A percentile compares a stretch with the other conserved stretches of the same genome.
phyloP scores from a whole-genome alignment of 2,888 invertebrate species.

The Leucoptera coffeella region DNA sequence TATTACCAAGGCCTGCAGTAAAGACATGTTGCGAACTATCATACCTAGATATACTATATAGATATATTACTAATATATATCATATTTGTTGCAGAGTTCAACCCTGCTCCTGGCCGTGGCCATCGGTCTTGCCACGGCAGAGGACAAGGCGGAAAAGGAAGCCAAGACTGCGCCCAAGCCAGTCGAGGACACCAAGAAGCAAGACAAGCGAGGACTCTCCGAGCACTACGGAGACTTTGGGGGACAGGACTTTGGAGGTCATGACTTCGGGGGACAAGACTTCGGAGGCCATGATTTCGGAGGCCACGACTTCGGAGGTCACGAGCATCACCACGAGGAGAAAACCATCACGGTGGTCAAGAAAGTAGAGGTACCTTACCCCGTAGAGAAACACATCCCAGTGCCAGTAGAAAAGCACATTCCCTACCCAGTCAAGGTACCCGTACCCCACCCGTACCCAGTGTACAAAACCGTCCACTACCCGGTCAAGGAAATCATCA shows the following conservation, averaged over 20 bases:
- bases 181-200: slow-evolving; percentile 42
- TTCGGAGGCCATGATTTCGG: slow-evolving; percentile 13
- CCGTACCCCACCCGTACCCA: slow-evolving; percentile 63
- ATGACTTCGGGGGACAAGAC: slow-evolving; percentile 10
- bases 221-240: slow-evolving; percentile 39
- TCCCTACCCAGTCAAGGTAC: slow-evolving; percentile 63
- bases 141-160: slow-evolving; percentile 42
- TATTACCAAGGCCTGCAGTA: no score
- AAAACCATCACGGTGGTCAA: slow-evolving; percentile 64
- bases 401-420: slow-evolving; percentile 64
- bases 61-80: no score
- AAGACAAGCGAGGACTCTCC: slow-evolving; percentile 51
- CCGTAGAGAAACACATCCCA: slow-evolving; percentile 63
- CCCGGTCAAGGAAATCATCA: slow-evolving; percentile 60
- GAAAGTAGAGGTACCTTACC: slow-evolving; percentile 67
- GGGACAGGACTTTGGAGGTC: slow-evolving; percentile 13
- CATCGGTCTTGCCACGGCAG: slow-evolving; percentile 49
- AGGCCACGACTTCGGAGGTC: slow-evolving; percentile 10
- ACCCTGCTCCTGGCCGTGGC: slow-evolving; percentile 48
- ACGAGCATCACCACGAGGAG: slow-evolving; percentile 20
- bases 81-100: slow-evolving; percentile 30
- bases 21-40: no score
- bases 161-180: slow-evolving; percentile 33
- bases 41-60: no score
- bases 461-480: slow-evolving; percentile 62